Base-by-base conservation (phyloP, 2,888 invertebrate species). In the Pocota personata region DNA sequence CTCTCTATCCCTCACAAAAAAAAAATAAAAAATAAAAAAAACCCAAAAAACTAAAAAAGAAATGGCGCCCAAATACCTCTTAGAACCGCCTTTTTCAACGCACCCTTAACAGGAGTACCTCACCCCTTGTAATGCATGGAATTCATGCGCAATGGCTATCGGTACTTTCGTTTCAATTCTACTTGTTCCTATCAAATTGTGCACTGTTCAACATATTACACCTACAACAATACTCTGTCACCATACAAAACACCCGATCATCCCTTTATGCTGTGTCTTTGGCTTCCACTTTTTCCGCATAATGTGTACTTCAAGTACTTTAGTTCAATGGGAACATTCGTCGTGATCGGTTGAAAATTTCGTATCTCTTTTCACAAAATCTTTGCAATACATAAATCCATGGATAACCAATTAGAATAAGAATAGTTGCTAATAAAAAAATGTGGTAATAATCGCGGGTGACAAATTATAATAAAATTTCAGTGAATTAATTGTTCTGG, bases 31-130 rank as follows among this genome's bases (percentile, higher is more conserved):
- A 16, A 21, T 6, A 73, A 14, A 71, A n/a, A 32, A n/a, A 19
- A 21, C 5, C 7, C 8, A 12, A 19, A 71, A 60, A 37, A 3
- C 35, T 21, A 76, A 80, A 50, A 82, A 55, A 76, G 6, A 82
- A 87, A 87, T 87, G 87, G 87, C 87, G 87, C 67, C 77, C 77
- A 67, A 82, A 72, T 7, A 66, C 16, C 40, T 64, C 6, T 14
- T 62, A 24, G 82, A 64, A 72, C 82, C 87, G 87, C 82, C 87
- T 71, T 78, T 82, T 64, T 52, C 32, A 60, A 50, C 48, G 73
- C 82, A 78, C 82, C 87, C 87, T n/a, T 78, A 67, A 16, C 8
- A n/a, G 1, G 32, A n/a, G 43, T 37, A 48, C 12, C 46, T 77
- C 77, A 71, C 35, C 67, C 78, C 77, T 43, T 52, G 16, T 19